Percentiles rank a stretch among this genome's conserved stretches.
These are phyloP conservation scores for Mechanitis mazaeus DNA, from an alignment of 2,888 invertebrate genomes.

Conservation along the genomic window DNA sequence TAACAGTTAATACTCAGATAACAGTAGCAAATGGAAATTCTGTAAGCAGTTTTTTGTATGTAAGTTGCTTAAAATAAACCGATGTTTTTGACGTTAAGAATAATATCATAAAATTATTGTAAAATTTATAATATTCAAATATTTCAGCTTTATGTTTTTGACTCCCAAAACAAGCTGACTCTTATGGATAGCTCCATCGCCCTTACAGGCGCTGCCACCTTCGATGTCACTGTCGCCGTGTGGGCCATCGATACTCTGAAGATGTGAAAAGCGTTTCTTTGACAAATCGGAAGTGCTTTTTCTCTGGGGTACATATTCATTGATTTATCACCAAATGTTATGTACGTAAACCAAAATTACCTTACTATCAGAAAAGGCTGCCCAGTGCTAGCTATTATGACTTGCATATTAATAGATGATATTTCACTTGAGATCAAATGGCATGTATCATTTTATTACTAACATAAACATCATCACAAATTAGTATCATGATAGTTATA, in stretches of 20 bases:
- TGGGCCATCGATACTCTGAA: slow-evolving; percentile 57
- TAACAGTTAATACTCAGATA: slow-evolving; percentile 39
- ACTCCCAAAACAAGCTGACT: slow-evolving; percentile 40
- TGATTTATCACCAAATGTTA: not conserved
- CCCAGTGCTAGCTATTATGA: no score
- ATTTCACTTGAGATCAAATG: no score
- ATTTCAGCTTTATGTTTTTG: slow-evolving; percentile 46
- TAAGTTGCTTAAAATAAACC: slow-evolving; percentile 32
- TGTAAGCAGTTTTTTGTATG: slow-evolving; percentile 38
- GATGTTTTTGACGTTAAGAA: not conserved
- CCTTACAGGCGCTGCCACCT: slow-evolving; percentile 40
- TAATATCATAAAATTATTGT: not conserved
- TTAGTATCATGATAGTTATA: not conserved
- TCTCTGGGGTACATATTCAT: slow-evolving; percentile 39
- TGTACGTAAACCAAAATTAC: no score
- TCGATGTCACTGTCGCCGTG: slow-evolving; percentile 49
- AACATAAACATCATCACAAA: no score
- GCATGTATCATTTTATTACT: not conserved
- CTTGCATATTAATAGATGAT: no score
- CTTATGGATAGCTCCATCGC: slow-evolving; percentile 43
- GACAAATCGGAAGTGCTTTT: slow-evolving; percentile 46
- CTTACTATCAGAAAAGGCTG: no score
- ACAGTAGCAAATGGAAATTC: slow-evolving; percentile 29
- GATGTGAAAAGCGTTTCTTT: slow-evolving; percentile 48
- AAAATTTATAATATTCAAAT: not conserved